Percentiles rank a stretch among this genome's conserved stretches.
phyloP scores from a whole-genome alignment of 2,113 vertebrate genomes.

The Platichthys stellatus region DNA sequence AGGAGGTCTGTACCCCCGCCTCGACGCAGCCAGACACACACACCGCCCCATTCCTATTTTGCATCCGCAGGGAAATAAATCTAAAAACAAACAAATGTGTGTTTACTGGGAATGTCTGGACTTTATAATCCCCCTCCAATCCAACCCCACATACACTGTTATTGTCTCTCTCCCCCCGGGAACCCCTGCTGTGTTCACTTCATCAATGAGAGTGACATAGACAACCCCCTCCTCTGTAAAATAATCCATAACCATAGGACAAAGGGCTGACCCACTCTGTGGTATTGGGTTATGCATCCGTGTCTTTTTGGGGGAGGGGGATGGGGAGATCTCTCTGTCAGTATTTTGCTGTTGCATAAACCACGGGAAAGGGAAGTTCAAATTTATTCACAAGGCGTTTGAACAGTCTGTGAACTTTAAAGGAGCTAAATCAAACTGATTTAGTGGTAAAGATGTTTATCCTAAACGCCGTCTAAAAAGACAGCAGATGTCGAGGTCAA shows the following conservation, averaged over 20 bases:
- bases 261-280: slow-evolving; percentile 69
- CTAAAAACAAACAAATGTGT: slow-evolving; percentile 18
- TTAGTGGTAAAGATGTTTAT: neutral
- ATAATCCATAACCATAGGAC: slow-evolving; percentile 77
- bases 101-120: slow-evolving; percentile 7
- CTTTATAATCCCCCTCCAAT: slow-evolving; percentile 12
- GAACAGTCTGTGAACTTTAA: neutral
- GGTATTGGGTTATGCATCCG: slow-evolving; percentile 28
- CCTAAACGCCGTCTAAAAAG: neutral
- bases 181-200: slow-evolving; percentile 60
- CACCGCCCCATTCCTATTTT: slow-evolving; percentile 2
- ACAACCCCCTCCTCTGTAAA: slow-evolving; percentile 33
- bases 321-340: slow-evolving; percentile 20
- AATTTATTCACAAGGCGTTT: neutral
- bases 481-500: slow-evolving; percentile 11
- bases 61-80: neutral
- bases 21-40: neutral
- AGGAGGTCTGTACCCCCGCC: neutral
- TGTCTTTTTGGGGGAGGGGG: slow-evolving; percentile 22
- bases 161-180: slow-evolving; percentile 46
- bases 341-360: neutral
- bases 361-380: neutral
- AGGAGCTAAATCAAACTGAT: neutral
- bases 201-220: slow-evolving; percentile 62
- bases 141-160: slow-evolving; percentile 30